Evolutionary conservation across 2,888 invertebrate species (phyloP).

Genomic region (Sisyra terminalis): DNA sequence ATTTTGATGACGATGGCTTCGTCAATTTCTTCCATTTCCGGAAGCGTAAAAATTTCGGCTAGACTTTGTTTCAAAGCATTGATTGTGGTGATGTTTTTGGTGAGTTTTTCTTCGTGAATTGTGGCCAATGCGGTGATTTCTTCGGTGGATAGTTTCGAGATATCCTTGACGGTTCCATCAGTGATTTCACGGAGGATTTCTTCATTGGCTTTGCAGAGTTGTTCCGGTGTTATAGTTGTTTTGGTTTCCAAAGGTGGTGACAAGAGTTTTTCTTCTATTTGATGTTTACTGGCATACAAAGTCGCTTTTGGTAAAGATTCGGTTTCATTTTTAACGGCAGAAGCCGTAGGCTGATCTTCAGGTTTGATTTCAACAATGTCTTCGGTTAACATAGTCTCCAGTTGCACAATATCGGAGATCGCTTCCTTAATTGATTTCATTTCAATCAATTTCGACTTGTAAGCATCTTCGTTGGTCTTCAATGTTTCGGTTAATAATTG

Average conservation of each 20-base stretch:
- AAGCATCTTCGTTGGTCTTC: constrained; percentile 10
- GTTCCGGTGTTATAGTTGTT: too few species aligned
- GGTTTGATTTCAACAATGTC: constrained; percentile 4
- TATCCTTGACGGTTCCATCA: too few species aligned
- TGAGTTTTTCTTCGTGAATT: too few species aligned
- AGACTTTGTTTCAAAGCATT: neutral
- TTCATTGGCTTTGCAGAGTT: too few species aligned
- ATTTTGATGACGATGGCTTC: neutral
- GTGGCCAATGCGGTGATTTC: too few species aligned
- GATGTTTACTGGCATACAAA: too few species aligned
- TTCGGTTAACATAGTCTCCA: neutral
- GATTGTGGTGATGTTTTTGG: too few species aligned
- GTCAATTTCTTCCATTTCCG: neutral
- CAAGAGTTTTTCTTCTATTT: too few species aligned
- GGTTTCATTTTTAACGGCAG: constrained; percentile 3
- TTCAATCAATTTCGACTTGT: constrained; percentile 3
- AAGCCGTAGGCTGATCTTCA: constrained; percentile 5
- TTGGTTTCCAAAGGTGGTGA: too few species aligned
- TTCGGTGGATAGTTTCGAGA: too few species aligned
- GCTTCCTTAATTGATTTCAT: neutral
- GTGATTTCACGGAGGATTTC: too few species aligned
- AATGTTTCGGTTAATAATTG: constrained; percentile 1
- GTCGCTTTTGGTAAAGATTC: neutral
- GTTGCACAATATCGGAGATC: neutral
- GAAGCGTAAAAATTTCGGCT: neutral